These are phyloP conservation scores for Podarcis raffonei DNA, from an alignment of 2,113 vertebrate genomes.

Conservation along the genomic window DNA sequence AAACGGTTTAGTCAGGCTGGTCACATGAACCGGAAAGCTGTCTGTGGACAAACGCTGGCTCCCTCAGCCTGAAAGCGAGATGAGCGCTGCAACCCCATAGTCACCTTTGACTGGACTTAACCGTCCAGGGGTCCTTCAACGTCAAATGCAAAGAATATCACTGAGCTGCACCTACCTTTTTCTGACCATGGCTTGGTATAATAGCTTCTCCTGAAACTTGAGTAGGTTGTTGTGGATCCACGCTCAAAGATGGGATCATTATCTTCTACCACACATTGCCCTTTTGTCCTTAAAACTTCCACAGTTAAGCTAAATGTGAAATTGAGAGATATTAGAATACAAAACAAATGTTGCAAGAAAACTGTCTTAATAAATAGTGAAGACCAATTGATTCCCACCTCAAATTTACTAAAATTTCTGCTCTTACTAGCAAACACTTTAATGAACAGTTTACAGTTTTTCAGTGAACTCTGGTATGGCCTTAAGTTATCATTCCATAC, in stretches of 20 bases:
- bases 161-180: constrained; percentile 79
- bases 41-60: too few species aligned
- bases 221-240: constrained; percentile 96
- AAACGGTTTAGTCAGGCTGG: too few species aligned
- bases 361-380: background rate
- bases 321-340: background rate
- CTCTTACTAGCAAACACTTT: background rate
- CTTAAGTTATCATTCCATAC: background rate
- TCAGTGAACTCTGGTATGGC: background rate
- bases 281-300: constrained; percentile 90
- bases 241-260: constrained; percentile 97
- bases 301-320: constrained; percentile 89
- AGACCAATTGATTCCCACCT: background rate
- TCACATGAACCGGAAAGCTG: too few species aligned
- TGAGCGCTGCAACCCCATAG: too few species aligned
- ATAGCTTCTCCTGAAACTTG: constrained; percentile 91
- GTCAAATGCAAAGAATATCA: background rate
- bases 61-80: too few species aligned
- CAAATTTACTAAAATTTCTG: background rate
- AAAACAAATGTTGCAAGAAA: background rate
- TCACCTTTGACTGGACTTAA: too few species aligned
- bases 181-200: constrained; percentile 94
- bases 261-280: constrained; percentile 86
- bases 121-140: background rate
- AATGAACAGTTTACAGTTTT: background rate